Percentiles rank a stretch among this genome's conserved stretches.
Conservation (phyloP, 1,140 invertebrate species). For the Reticulitermes speratus region DNA sequence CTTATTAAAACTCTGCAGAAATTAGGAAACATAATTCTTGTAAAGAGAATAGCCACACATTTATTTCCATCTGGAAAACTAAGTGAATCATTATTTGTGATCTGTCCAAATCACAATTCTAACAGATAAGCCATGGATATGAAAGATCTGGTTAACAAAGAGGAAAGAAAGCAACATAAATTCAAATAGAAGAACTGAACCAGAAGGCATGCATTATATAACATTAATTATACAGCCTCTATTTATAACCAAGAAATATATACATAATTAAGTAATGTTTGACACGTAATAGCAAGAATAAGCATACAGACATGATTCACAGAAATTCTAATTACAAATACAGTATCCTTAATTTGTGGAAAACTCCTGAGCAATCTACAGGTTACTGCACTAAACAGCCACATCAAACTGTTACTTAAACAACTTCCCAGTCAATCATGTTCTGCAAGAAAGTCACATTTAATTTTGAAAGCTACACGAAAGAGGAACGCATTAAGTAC, state of each 20-base stretch:
- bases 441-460: background rate
- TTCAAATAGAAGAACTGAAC: no score
- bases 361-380: background rate
- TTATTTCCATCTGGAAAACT: no score
- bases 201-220: background rate
- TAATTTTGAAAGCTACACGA: background rate
- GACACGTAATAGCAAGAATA: background rate
- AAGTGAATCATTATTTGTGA: no score
- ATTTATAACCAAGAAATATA: background rate
- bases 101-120: no score
- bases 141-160: no score
- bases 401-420: background rate
- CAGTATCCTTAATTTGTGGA: background rate
- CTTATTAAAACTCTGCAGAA: no score
- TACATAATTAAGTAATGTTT: background rate
- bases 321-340: background rate
- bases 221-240: background rate
- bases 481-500: background rate
- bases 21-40: no score
- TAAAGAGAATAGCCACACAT: no score
- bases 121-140: no score
- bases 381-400: background rate
- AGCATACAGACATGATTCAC: background rate
- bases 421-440: background rate
- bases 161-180: no score